Conservation (phyloP, 2,113 vertebrate species). For the Tinamus guttatus region DNA sequence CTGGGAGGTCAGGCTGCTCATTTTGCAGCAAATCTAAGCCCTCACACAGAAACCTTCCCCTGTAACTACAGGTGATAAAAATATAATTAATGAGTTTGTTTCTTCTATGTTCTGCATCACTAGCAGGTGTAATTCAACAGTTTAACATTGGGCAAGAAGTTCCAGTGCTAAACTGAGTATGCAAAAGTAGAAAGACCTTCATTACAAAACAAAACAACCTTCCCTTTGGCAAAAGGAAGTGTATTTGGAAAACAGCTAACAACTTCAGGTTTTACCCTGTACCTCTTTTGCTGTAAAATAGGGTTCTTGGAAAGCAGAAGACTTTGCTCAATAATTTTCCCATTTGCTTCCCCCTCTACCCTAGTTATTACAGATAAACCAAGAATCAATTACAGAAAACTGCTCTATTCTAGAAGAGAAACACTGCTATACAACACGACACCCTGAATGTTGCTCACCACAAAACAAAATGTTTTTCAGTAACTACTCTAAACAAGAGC, state of each 20-base stretch:
- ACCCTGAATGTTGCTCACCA: rapidly evolving
- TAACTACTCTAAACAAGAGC: background rate
- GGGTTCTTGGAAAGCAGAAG: background rate
- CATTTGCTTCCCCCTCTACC: background rate
- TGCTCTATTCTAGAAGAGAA: background rate
- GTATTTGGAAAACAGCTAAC: background rate
- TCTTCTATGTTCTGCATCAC: slow-evolving; percentile 55
- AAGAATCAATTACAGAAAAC: background rate
- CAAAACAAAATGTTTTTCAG: background rate
- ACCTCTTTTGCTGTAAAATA: background rate
- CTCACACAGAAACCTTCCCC: slow-evolving; percentile 1
- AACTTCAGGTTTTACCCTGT: background rate
- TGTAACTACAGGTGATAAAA: slow-evolving; percentile 41
- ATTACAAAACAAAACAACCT: slow-evolving; percentile 45
- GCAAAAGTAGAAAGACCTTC: slow-evolving; percentile 15
- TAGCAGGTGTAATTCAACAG: slow-evolving; percentile 45
- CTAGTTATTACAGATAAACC: background rate
- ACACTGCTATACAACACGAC: background rate
- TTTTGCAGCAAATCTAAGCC: slow-evolving; percentile 17
- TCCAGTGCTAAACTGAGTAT: slow-evolving; percentile 6
- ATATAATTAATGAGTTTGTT: slow-evolving; percentile 29
- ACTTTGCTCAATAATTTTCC: background rate
- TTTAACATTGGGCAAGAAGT: slow-evolving; percentile 31
- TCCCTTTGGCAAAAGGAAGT: slow-evolving; percentile 58
- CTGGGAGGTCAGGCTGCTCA: background rate